Conservation (phyloP, 2,113 vertebrate species). For the Oryzias woworae region DNA sequence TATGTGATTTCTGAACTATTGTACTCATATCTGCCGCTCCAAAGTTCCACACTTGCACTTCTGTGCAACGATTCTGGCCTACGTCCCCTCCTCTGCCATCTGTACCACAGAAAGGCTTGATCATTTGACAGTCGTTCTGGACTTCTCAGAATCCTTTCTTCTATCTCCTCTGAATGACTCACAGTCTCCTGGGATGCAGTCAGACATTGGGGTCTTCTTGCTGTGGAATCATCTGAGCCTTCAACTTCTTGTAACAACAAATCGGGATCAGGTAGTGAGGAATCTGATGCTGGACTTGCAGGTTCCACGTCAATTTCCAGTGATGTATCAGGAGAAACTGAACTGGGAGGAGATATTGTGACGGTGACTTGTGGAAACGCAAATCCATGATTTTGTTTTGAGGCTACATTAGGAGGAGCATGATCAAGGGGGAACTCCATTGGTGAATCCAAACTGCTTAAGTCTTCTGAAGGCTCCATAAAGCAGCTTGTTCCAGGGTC, state of each 20-base stretch:
- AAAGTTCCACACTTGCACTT: constrained; percentile 79
- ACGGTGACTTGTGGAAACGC: constrained; percentile 52
- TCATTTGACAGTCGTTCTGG: constrained; percentile 49
- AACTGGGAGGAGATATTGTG: constrained; percentile 71
- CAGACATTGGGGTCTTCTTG: constrained; percentile 32
- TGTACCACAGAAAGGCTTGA: constrained; percentile 72
- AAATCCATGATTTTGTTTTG: constrained; percentile 4
- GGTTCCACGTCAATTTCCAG: constrained; percentile 59
- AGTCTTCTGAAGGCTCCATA: constrained; percentile 37
- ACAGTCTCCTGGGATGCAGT: constrained; percentile 42
- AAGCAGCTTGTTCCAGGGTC: constrained; percentile 18
- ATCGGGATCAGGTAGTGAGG: constrained; percentile 18
- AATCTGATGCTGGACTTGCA: constrained; percentile 29
- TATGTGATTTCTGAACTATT: constrained; percentile 82
- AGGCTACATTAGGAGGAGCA: constrained; percentile 19
- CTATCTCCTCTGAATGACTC: constrained; percentile 32
- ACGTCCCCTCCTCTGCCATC: constrained; percentile 69
- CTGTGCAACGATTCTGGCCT: constrained; percentile 54
- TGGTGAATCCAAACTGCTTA: constrained; percentile 32
- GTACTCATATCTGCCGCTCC: constrained; percentile 77
- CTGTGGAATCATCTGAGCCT: constrained; percentile 44
- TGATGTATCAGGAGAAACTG: constrained; percentile 65
- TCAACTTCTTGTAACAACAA: constrained; percentile 41
- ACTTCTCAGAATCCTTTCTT: constrained; percentile 43
- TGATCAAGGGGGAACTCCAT: constrained; percentile 38